Conservation (phyloP, 2,797 vertebrate genomes). For the Takifugu rubripes region DNA sequence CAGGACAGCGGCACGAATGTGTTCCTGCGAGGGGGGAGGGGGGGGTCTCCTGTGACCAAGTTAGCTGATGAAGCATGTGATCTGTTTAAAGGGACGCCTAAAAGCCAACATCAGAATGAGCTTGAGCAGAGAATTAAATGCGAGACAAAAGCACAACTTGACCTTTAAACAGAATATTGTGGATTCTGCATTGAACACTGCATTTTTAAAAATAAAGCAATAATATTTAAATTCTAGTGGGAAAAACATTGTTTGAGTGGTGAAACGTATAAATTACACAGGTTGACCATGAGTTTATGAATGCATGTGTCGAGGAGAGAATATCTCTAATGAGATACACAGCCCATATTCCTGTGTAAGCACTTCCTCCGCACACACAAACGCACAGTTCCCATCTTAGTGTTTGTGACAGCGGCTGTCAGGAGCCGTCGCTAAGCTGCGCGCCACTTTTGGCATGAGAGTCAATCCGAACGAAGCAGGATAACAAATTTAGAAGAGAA, state of each 20-base stretch:
- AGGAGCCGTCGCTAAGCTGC: slow-evolving; percentile 36
- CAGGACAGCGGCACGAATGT: slow-evolving; percentile 12
- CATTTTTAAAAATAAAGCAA: too few species aligned
- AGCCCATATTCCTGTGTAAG: slow-evolving; percentile 30
- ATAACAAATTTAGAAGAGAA: not conserved
- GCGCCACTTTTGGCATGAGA: slow-evolving; percentile 36
- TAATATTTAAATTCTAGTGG: too few species aligned
- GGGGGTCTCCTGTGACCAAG: slow-evolving; percentile 62
- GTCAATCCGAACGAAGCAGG: slow-evolving; percentile 24
- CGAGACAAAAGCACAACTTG: not conserved
- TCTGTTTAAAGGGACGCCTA: slow-evolving; percentile 61
- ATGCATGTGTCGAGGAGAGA: slow-evolving; percentile 1
- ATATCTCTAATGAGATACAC: slow-evolving; percentile 23
- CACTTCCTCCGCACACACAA: slow-evolving; percentile 6
- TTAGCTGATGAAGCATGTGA: slow-evolving; percentile 71
- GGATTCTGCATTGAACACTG: too few species aligned
- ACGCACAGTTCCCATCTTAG: slow-evolving; percentile 10
- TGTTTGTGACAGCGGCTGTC: slow-evolving; percentile 48
- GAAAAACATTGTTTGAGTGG: not conserved
- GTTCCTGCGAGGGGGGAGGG: slow-evolving; percentile 19
- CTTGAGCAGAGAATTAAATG: slow-evolving; percentile 36
- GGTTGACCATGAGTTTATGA: too few species aligned
- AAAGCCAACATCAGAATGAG: slow-evolving; percentile 31
- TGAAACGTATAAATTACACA: not conserved
- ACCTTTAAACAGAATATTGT: not conserved